Evolutionary conservation across 1,140 invertebrate genomes (phyloP), one percentile per base, ranked within the genome.

Genomic region (Coptotermes formosanus): DNA sequence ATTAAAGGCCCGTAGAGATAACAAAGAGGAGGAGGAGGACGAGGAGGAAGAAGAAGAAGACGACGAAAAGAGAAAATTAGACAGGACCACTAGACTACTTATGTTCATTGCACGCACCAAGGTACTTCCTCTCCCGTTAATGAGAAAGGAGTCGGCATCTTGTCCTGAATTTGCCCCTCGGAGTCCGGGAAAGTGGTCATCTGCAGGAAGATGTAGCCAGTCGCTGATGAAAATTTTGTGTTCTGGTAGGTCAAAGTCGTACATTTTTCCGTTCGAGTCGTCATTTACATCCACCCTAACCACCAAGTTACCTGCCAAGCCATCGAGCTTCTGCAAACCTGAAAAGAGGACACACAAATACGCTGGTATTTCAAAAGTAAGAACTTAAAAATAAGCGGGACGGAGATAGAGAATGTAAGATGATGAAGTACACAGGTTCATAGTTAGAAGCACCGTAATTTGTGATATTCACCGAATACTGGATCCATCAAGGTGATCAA

Each of bases 71-170:
- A 38, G 38, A 38, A 38, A 38, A 38, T 2, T 38, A 38, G 38
- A 38, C 38, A 38, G 38, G 38, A 38, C 19, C 81, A 82, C 9
- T 48, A 82, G n/a, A 30, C 11, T 12, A 43, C 19, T 82, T 82
- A 82, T 82, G 9, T 43, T 14, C 11, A 19, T 19, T 6, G 12
- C 14, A 55, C 52, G 14, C 19, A 55, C 52, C 52, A 43, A 55
- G 86, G 89, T 90, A 38, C 90, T 89, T n/a, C 92, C 92, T 75
- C 87, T 89, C 30, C 93, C 93, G 88, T 94, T 94, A 84, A 94
- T 92, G 16, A 94, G 89, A 38, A 94, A 89, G 23, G 90, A 91
- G 64, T 91, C 87, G 11, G 92, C 92, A 59, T 90, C 89, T 88
- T 91, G 90, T 75, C 64, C 64, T 16, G 25, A 9, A 12, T 75